Evolutionary conservation across 1,140 invertebrate genomes (phyloP).

Genomic region (Cyclargus thomasi): DNA sequence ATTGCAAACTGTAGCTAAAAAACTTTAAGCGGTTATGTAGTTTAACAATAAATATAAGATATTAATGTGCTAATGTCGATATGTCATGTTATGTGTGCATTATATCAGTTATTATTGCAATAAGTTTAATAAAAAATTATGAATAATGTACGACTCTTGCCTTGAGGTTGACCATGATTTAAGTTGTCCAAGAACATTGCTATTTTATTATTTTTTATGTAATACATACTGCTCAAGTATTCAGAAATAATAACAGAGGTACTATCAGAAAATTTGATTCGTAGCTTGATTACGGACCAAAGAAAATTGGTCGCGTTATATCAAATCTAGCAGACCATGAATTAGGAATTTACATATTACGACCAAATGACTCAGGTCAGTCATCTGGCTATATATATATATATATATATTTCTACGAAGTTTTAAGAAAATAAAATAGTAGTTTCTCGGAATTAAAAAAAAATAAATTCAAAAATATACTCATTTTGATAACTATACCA

Average conservation of each 20-base stretch:
- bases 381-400: too few species aligned
- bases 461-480: too few species aligned
- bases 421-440: too few species aligned
- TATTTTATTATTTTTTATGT: background rate
- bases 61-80: background rate
- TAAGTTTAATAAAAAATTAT: conserved; percentile 3
- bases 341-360: too few species aligned
- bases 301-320: too few species aligned
- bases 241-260: background rate
- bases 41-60: background rate
- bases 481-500: too few species aligned
- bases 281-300: too few species aligned
- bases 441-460: too few species aligned
- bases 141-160: conserved; percentile 11
- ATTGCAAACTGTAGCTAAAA: background rate
- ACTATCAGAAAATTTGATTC: too few species aligned
- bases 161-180: conserved; percentile 2
- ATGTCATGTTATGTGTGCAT: background rate
- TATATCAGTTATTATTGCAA: background rate
- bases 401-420: too few species aligned
- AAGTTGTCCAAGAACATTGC: background rate
- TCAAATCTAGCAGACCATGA: too few species aligned
- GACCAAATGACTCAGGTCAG: too few species aligned
- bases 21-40: background rate
- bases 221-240: background rate